These are phyloP conservation scores for Bradypodion pumilum DNA, from an alignment of 2,797 vertebrate genomes.

Conservation along the genomic window DNA sequence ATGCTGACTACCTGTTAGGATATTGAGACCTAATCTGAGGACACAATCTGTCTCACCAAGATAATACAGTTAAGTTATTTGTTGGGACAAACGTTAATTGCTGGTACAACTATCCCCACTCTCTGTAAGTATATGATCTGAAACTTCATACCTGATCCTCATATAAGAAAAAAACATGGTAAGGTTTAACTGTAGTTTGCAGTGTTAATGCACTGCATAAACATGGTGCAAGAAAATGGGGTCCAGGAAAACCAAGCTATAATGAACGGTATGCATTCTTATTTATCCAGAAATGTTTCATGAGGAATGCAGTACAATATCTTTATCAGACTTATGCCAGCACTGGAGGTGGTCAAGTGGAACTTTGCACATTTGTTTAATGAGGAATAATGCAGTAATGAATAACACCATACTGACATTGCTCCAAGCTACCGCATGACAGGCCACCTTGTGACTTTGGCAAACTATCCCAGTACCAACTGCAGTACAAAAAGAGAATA, in stretches of 20 bases:
- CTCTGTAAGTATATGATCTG: too few species aligned
- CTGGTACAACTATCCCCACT: background rate
- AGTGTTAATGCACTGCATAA: background rate
- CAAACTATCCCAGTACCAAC: background rate
- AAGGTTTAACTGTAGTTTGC: background rate
- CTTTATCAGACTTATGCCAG: background rate
- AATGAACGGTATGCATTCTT: background rate
- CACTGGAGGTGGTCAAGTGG: background rate
- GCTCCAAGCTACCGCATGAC: background rate
- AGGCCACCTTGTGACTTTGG: too few species aligned
- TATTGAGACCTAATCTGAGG: background rate
- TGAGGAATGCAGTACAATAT: background rate
- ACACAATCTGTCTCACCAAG: background rate
- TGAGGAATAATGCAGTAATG: background rate
- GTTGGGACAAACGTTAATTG: background rate
- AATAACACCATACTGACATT: background rate
- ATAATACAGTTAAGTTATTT: background rate
- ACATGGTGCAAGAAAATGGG: background rate
- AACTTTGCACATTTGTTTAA: background rate
- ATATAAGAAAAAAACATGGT: background rate
- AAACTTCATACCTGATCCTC: background rate
- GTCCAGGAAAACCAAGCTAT: background rate
- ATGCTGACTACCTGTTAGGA: background rate
- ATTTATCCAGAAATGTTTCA: background rate
- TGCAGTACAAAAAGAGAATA: background rate